These are phyloP conservation scores for Spodoptera littoralis DNA, from an alignment of 2,888 invertebrate genomes.

Conservation along the genomic window DNA sequence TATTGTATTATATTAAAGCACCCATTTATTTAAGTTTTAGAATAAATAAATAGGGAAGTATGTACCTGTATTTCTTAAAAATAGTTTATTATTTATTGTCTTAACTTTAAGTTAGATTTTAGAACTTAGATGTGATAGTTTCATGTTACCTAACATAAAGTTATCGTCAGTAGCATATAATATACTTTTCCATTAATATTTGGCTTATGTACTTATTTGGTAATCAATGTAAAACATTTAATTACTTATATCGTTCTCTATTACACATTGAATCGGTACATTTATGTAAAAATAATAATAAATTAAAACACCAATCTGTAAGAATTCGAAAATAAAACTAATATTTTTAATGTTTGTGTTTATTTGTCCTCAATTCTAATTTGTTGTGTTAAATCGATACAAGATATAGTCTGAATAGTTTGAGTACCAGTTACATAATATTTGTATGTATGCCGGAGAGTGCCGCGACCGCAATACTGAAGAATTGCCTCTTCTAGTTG, in stretches of 20 bases:
- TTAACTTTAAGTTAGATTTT: slow-evolving; percentile 28
- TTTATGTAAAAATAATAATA: slow-evolving; percentile 28
- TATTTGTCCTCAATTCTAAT: slow-evolving; percentile 18
- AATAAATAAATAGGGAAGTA: slow-evolving; percentile 35
- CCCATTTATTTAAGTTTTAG: slow-evolving; percentile 26
- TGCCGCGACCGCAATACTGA: slow-evolving; percentile 34
- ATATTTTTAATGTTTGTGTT: slow-evolving; percentile 53
- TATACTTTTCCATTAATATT: slow-evolving; percentile 39
- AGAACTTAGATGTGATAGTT: slow-evolving; percentile 22
- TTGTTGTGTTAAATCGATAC: slow-evolving; percentile 20
- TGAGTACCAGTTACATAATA: slow-evolving; percentile 16
- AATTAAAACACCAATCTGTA: slow-evolving; percentile 34
- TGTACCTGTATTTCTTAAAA: slow-evolving; percentile 64
- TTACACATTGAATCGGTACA: slow-evolving; percentile 27
- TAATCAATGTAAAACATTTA: slow-evolving; percentile 40
- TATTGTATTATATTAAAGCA: neutral
- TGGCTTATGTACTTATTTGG: slow-evolving; percentile 56
- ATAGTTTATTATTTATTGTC: slow-evolving; percentile 58
- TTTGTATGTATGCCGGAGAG: slow-evolving; percentile 38
- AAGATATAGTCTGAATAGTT: slow-evolving; percentile 3
- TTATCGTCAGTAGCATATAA: slow-evolving; percentile 35
- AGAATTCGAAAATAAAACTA: slow-evolving; percentile 60
- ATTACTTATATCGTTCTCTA: slow-evolving; percentile 26
- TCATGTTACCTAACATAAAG: slow-evolving; percentile 31
- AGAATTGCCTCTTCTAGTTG: slow-evolving; percentile 27